phyloP scores from a whole-genome alignment of 2,888 invertebrate species.

The Meandrusa payeni region DNA sequence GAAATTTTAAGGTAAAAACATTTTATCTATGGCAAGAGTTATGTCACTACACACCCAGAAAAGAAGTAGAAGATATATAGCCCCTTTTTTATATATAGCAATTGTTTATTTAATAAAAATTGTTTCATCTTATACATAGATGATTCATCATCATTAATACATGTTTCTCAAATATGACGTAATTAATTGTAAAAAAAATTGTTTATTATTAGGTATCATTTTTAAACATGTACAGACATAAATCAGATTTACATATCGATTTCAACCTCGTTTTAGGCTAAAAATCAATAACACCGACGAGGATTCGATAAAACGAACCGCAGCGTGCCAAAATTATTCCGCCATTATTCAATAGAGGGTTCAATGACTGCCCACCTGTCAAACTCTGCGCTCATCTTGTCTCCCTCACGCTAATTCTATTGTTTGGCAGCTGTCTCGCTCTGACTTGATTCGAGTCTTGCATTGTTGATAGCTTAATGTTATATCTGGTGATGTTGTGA shows the following conservation, averaged over 20 bases:
- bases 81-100: too few relatives aligned
- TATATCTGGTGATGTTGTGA: constrained; percentile 11
- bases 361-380: constrained; percentile 49
- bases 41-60: too few relatives aligned
- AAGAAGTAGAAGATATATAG: too few relatives aligned
- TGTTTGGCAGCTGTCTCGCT: constrained; percentile 33
- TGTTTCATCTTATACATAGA: too few relatives aligned
- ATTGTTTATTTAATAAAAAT: too few relatives aligned
- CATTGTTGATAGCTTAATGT: constrained; percentile 22
- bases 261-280: neutral
- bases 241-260: neutral
- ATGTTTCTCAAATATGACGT: too few relatives aligned
- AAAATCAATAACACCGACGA: constrained; percentile 13
- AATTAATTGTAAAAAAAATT: too few relatives aligned
- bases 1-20: too few relatives aligned
- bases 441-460: constrained; percentile 23
- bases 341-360: constrained; percentile 35
- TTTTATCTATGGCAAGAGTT: too few relatives aligned
- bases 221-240: too few relatives aligned
- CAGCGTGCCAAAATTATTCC: constrained; percentile 33
- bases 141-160: too few relatives aligned
- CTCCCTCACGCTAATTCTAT: constrained; percentile 29
- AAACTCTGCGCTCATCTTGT: constrained; percentile 32
- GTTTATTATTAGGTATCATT: too few relatives aligned
- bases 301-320: constrained; percentile 20